Base-by-base conservation (phyloP, 2,888 invertebrate genomes). In the Yponomeuta sedellus region DNA sequence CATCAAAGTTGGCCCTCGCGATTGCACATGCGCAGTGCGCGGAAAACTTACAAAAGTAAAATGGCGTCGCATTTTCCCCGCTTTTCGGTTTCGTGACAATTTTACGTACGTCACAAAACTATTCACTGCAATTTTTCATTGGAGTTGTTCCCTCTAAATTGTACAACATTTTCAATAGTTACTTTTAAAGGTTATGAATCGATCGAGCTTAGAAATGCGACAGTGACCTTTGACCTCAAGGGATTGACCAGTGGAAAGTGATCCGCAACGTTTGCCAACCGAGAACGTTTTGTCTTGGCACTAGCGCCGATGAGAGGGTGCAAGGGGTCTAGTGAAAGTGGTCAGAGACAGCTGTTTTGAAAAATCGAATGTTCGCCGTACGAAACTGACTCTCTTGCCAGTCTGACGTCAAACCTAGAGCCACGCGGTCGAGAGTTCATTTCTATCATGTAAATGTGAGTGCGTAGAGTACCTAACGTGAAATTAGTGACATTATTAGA, bases 371-470 rank as follows among this genome's bases (percentile, higher is more conserved):
- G 77, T 72, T 70, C 67, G 71, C 62, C 70, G n/a, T n/a, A n/a
- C n/a, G 72, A 75, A 79, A 77, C 8, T 34, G 10, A 8, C 34
- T 34, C 8, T 8, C 34, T 34, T 76, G 72, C 73, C 81, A 89
- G 88, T 89, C 73, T 85, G 78, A 85, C 83, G 83, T 83, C 81
- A 82, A 80, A 70, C 75, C 72, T 77, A 69, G 76, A 71, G 73
- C 73, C 74, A 83, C 77, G 82, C 76, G 78, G 83, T 80, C 85
- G 83, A 16, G 61, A 73, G 75, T 70, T 70, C 73, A 73, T 66
- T 69, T 72, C 79, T 75, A 78, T 76, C 80, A 88, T 88, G 89
- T 88, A 81, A 87, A 39, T 89, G 88, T 89, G 88, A 89, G 89
- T 88, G 75, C 71, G 44, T 52, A 52, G 44, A 52, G 74, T 71